Percentiles rank a stretch among this genome's conserved stretches.
Conservation (phyloP, 2,797 vertebrate species). For the Acipenser transmontanus region DNA sequence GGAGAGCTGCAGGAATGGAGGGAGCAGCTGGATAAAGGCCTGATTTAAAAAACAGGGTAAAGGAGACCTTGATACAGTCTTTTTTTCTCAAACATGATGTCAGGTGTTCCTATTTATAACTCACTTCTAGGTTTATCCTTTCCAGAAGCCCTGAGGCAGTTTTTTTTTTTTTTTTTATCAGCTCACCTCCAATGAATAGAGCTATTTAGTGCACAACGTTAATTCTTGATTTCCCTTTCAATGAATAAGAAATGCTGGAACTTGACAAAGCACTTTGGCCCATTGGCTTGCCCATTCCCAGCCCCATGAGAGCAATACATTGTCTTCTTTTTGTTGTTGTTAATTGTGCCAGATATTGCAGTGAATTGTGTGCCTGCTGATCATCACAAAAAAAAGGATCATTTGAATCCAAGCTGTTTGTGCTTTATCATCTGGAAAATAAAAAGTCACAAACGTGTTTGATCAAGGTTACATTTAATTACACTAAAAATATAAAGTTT, state of each 20-base stretch:
- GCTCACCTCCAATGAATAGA: slow-evolving; percentile 41
- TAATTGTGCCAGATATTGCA: no score
- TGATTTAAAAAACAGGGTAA: background rate
- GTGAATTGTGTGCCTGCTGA: no score
- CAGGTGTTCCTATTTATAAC: slow-evolving; percentile 6
- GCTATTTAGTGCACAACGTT: slow-evolving; percentile 51
- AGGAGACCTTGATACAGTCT: background rate
- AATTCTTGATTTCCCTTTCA: slow-evolving; percentile 52
- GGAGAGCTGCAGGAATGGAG: background rate
- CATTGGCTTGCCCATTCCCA: background rate
- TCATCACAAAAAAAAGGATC: no score
- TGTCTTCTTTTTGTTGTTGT: background rate
- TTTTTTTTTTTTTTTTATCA: slow-evolving; percentile 50
- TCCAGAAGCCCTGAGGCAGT: slow-evolving; percentile 40
- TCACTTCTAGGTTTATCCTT: slow-evolving; percentile 28
- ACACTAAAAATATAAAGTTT: no score
- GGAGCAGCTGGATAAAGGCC: background rate
- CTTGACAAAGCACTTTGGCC: slow-evolving; percentile 30
- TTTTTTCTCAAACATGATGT: slow-evolving; percentile 15
- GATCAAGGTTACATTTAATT: no score
- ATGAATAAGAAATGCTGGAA: background rate
- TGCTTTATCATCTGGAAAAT: no score
- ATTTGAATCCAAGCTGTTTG: no score
- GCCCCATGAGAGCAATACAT: background rate
- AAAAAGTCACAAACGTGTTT: no score